Conservation (phyloP, 2,797 vertebrate species). For the Danio aesculapii region DNA sequence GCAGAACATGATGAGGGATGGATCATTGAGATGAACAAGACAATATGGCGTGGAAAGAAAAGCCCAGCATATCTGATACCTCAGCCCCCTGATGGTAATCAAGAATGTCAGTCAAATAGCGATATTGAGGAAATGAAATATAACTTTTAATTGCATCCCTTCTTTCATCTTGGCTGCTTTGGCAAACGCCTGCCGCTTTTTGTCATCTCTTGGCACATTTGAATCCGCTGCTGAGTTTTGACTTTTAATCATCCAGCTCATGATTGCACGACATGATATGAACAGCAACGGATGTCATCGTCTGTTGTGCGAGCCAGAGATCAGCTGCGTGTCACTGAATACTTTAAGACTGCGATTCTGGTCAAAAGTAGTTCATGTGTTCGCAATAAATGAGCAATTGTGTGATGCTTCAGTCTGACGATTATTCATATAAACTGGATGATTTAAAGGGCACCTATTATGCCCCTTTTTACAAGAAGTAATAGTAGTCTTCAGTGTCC, state of each 20-base stretch:
- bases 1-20: conserved; percentile 55
- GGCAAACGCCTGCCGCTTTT: conserved; percentile 43
- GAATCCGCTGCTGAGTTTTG: conserved; percentile 21
- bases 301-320: conserved; percentile 41
- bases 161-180: conserved; percentile 55
- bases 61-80: conserved; percentile 43
- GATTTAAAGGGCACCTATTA: neutral
- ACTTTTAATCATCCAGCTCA: conserved; percentile 51
- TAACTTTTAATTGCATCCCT: conserved; percentile 55
- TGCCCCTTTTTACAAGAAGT: too few relatives aligned
- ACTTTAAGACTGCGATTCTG: conserved; percentile 38
- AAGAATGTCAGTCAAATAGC: conserved; percentile 55
- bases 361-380: conserved; percentile 49
- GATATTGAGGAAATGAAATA: conserved; percentile 44
- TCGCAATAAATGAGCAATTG: conserved; percentile 50
- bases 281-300: conserved; percentile 39
- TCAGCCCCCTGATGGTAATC: conserved; percentile 51
- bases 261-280: conserved; percentile 49
- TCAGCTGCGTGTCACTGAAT: conserved; percentile 42
- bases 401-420: conserved; percentile 25
- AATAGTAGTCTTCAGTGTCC: too few relatives aligned
- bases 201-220: conserved; percentile 53
- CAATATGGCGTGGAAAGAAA: conserved; percentile 48
- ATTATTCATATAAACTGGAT: conserved; percentile 28
- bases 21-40: conserved; percentile 48